phyloP scores from a whole-genome alignment of 2,888 invertebrate species.

The Ganaspis brasiliensis region DNA sequence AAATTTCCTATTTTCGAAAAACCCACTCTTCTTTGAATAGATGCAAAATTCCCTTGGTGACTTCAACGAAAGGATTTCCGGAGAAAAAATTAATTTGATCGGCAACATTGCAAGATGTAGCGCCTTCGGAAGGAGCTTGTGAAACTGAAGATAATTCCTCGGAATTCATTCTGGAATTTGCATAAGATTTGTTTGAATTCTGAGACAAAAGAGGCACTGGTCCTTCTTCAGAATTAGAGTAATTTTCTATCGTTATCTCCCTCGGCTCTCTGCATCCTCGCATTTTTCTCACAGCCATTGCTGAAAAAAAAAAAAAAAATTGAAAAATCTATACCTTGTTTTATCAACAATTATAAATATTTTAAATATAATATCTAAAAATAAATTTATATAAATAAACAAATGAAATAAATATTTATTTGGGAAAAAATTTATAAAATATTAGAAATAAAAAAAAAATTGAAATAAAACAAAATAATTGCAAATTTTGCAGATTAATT shows the following conservation, averaged over 20 bases:
- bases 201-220: constrained; percentile 72
- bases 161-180: constrained; percentile 68
- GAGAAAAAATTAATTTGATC: constrained; percentile 87
- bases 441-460: no score
- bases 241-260: constrained; percentile 91
- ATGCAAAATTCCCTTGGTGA: constrained; percentile 98
- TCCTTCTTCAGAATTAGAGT: constrained; percentile 85
- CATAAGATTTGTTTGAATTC: constrained; percentile 62
- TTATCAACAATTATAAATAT: no score
- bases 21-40: constrained; percentile 97
- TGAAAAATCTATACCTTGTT: constrained; percentile 41
- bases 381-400: no score
- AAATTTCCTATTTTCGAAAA: constrained; percentile 33
- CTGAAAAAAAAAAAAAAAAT: constrained; percentile 59
- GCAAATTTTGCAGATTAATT: no score
- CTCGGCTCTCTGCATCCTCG: constrained; percentile 87
- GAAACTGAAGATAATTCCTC: constrained; percentile 67
- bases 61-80: constrained; percentile 98
- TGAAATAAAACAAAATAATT: no score
- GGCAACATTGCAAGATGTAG: constrained; percentile 67
- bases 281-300: constrained; percentile 82
- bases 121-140: constrained; percentile 64
- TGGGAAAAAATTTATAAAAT: no score
- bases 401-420: no score
- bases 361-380: no score